Percentiles rank a stretch among this genome's conserved stretches.
phyloP scores from a whole-genome alignment of 2,113 vertebrate species.

The Eidolon helvum region DNA sequence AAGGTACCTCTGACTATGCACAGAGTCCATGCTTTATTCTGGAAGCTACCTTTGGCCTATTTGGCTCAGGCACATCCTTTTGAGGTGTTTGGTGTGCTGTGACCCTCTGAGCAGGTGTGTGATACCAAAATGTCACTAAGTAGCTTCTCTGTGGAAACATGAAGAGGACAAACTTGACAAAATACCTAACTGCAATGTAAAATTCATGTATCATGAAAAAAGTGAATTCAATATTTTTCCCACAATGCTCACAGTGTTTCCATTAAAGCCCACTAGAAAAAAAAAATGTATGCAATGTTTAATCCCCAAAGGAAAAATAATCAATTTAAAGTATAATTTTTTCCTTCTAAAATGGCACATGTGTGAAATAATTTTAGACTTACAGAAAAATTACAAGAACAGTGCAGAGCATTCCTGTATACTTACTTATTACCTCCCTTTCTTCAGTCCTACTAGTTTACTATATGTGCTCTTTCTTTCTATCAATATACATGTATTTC shows the following conservation, averaged over 20 bases:
- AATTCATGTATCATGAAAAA: slow-evolving; percentile 70
- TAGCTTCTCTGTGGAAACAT: background rate
- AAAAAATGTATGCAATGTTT: slow-evolving; percentile 45
- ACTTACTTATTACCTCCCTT: background rate
- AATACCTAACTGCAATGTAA: slow-evolving; percentile 25
- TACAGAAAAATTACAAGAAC: background rate
- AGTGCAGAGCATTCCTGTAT: background rate
- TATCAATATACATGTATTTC: background rate
- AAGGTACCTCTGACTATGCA: background rate
- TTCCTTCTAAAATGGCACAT: background rate
- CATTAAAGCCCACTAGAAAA: slow-evolving; percentile 53
- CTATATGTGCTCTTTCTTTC: background rate
- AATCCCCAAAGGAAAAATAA: slow-evolving; percentile 20
- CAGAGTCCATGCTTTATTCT: fast-evolving
- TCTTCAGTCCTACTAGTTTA: background rate
- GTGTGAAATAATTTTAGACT: background rate
- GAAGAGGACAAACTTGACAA: slow-evolving; percentile 40
- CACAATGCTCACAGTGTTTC: slow-evolving; percentile 35
- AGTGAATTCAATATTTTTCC: slow-evolving; percentile 45
- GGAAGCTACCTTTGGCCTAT: background rate
- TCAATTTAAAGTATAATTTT: slow-evolving; percentile 47
- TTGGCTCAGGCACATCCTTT: no score
- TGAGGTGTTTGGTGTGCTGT: background rate
- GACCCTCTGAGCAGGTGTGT: background rate
- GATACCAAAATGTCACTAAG: background rate